Evolutionary conservation across 1,140 invertebrate species (phyloP).

Genomic region (Euglossa dilemma): DNA sequence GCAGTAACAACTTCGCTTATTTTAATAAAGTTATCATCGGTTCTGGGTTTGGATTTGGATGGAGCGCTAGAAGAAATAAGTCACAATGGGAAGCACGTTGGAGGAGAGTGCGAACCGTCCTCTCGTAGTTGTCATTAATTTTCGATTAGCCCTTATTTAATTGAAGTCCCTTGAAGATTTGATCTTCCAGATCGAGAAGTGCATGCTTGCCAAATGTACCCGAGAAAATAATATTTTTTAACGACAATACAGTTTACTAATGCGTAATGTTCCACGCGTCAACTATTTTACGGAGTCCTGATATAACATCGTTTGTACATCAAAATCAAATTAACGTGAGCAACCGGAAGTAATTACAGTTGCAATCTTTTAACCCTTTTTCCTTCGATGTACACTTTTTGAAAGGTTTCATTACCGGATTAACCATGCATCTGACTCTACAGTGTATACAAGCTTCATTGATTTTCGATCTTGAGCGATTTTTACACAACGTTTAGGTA

Average conservation of each 20-base stretch:
- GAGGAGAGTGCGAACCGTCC: conserved; percentile 72
- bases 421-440: not conserved
- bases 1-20: conserved; percentile 18
- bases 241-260: conserved; percentile 73
- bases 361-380: conserved; percentile 13
- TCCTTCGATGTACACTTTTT: conserved; percentile 29
- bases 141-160: conserved; percentile 46
- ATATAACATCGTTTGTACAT: conserved; percentile 34
- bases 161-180: conserved; percentile 43
- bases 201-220: conserved; percentile 74
- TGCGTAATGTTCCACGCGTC: conserved; percentile 59
- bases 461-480: conserved; percentile 67
- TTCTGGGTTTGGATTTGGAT: conserved; percentile 59
- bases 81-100: conserved; percentile 70
- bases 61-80: conserved; percentile 62
- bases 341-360: conserved; percentile 32
- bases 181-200: conserved; percentile 65
- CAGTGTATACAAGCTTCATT: conserved; percentile 57
- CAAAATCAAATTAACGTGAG: conserved; percentile 36
- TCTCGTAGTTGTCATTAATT: conserved; percentile 71
- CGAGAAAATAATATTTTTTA: conserved; percentile 73
- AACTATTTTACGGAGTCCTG: conserved; percentile 56
- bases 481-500: conserved; percentile 70
- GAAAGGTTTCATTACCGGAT: conserved; percentile 41
- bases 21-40: conserved; percentile 34